Evolutionary conservation across 92 coral and sea anemone genomes (phyloP).

Genomic region (Epizoanthus stellaris): DNA sequence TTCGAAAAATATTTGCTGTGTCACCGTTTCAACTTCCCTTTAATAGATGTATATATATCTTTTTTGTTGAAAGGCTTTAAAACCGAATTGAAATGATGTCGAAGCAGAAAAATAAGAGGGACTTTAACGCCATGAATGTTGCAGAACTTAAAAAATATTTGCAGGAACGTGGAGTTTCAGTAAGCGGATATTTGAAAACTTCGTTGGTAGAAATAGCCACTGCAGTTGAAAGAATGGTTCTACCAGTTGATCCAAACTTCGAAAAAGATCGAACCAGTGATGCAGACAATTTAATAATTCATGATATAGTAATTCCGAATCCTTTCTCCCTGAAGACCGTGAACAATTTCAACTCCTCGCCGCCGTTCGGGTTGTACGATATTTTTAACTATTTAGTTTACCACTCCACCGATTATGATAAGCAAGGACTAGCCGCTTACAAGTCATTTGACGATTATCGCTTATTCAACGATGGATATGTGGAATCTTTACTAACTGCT

Average conservation of each 20-base stretch:
- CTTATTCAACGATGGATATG: constrained; percentile 65
- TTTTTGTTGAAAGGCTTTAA: not conserved
- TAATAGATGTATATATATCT: not conserved
- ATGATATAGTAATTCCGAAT: constrained; percentile 60
- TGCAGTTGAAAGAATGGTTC: constrained; percentile 47
- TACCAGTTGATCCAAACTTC: constrained; percentile 17
- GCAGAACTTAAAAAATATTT: constrained; percentile 50
- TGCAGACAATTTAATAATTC: constrained; percentile 51
- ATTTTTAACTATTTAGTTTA: constrained; percentile 66
- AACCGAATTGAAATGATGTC: constrained; percentile 24
- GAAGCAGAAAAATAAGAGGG: constrained; percentile 24
- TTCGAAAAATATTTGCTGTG: not conserved
- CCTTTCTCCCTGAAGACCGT: constrained; percentile 57
- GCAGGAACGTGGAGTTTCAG: constrained; percentile 60
- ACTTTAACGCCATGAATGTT: constrained; percentile 52
- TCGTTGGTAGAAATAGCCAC: constrained; percentile 40
- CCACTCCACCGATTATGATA: constrained; percentile 67
- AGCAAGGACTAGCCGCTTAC: constrained; percentile 73
- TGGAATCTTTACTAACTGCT: constrained; percentile 65
- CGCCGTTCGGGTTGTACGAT: constrained; percentile 68
- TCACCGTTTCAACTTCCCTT: not conserved
- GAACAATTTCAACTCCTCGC: constrained; percentile 66
- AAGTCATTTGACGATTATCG: constrained; percentile 75
- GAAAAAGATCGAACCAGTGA: constrained; percentile 55
- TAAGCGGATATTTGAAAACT: constrained; percentile 54